Conservation (phyloP, 2,888 invertebrate genomes). For the Agrochola lychnidis region DNA sequence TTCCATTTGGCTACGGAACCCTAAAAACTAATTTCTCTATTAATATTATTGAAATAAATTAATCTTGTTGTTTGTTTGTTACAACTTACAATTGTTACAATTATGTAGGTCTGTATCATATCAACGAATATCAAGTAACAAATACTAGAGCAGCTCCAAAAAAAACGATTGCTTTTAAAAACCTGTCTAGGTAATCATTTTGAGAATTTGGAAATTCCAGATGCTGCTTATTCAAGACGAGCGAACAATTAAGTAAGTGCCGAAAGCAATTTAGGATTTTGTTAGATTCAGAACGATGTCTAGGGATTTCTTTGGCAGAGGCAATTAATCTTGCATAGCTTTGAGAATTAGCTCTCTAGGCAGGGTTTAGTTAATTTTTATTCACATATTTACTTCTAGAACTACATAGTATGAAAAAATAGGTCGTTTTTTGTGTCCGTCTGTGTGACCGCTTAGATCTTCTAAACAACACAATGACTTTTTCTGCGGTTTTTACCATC, state of each 20-base stretch:
- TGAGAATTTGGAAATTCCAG: background rate
- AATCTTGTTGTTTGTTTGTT: too few species aligned
- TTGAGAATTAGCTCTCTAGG: background rate
- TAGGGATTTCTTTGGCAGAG: constrained; percentile 9
- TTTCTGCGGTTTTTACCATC: background rate
- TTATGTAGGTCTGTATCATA: background rate
- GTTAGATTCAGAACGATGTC: background rate
- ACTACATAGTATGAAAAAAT: background rate
- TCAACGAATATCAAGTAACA: background rate
- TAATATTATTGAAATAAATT: background rate
- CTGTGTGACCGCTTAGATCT: background rate
- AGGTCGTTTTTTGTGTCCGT: too few species aligned
- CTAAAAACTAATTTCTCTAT: too few species aligned
- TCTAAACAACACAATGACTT: too few species aligned
- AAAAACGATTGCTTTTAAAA: background rate
- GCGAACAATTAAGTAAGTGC: constrained; percentile 22
- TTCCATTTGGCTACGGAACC: too few species aligned
- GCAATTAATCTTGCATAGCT: constrained; percentile 16
- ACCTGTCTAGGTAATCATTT: background rate
- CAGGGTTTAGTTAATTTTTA: too few species aligned
- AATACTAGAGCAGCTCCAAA: background rate
- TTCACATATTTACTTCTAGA: background rate
- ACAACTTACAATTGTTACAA: too few species aligned
- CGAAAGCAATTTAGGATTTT: constrained; percentile 7
- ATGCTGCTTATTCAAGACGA: background rate